These are phyloP conservation scores for Heliocidaris tuberculata DNA, from an alignment of 35 echinoderm and acorn worm species.

Conservation along the genomic window DNA sequence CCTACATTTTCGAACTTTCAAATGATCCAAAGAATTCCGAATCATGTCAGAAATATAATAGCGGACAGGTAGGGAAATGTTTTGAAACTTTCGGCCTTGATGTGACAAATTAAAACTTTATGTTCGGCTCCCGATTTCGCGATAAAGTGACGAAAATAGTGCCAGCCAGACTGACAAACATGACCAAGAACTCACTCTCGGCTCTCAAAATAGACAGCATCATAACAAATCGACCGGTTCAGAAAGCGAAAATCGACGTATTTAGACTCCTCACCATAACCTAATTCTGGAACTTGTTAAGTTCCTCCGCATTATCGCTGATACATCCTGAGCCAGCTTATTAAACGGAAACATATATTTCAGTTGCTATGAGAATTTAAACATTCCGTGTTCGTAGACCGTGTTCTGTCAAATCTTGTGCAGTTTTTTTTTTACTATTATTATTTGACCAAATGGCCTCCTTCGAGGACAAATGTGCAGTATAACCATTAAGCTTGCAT, in stretches of 20 bases:
- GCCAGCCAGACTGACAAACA: background rate
- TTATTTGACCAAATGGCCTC: too few relatives aligned
- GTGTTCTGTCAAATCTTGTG: too few relatives aligned
- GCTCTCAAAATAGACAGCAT: background rate
- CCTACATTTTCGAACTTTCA: background rate
- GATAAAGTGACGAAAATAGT: background rate
- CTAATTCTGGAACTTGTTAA: background rate
- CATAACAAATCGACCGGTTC: background rate
- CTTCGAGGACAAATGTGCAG: too few relatives aligned
- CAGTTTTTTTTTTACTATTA: too few relatives aligned
- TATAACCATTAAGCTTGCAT: too few relatives aligned
- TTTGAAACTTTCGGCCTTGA: slow-evolving; percentile 4
- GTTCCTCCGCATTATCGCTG: background rate
- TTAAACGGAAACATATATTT: background rate
- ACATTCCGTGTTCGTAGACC: too few relatives aligned
- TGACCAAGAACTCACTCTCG: background rate
- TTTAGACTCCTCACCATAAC: background rate
- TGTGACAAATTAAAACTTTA: slow-evolving; percentile 14
- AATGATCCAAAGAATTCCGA: background rate
- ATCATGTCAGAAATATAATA: background rate
- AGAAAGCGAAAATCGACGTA: background rate
- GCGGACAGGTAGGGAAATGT: background rate
- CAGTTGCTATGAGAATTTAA: too few relatives aligned
- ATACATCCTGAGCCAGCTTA: background rate
- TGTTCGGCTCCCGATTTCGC: background rate